These are phyloP conservation scores for Schizopygopsis malacanthus DNA, from an alignment of 2,797 vertebrate species.

Conservation along the genomic window DNA sequence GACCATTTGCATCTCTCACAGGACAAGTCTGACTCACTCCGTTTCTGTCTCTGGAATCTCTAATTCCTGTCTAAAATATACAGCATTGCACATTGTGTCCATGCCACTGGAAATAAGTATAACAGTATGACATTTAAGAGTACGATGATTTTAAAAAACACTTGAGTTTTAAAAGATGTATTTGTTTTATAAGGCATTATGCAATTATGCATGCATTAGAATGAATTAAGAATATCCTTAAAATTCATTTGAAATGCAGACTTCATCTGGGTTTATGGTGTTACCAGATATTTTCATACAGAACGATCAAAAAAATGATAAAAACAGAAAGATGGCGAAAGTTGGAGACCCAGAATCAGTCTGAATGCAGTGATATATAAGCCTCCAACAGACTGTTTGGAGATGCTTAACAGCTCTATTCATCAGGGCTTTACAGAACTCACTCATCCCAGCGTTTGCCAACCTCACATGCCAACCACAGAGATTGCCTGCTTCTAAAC, in stretches of 20 bases:
- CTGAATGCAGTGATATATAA: not conserved
- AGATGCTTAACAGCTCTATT: conserved; percentile 14
- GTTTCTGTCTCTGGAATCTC: not conserved
- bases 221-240: not conserved
- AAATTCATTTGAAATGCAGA: not conserved
- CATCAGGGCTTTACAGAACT: conserved; percentile 28
- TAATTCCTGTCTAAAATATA: not conserved
- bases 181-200: not conserved
- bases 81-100: not conserved
- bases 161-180: no score
- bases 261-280: no score
- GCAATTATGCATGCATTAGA: not conserved
- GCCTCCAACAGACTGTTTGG: conserved; percentile 33
- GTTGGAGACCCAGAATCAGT: not conserved
- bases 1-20: conserved; percentile 27
- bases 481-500: not conserved
- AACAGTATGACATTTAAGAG: not conserved
- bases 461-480: conserved; percentile 4
- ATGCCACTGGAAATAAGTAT: not conserved
- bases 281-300: not conserved
- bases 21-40: conserved; percentile 13
- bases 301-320: not conserved
- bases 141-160: not conserved
- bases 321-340: not conserved
- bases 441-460: conserved; percentile 18